Evolutionary conservation across 2,797 vertebrate genomes (phyloP).

Genomic region (Muscicapa comitata): DNA sequence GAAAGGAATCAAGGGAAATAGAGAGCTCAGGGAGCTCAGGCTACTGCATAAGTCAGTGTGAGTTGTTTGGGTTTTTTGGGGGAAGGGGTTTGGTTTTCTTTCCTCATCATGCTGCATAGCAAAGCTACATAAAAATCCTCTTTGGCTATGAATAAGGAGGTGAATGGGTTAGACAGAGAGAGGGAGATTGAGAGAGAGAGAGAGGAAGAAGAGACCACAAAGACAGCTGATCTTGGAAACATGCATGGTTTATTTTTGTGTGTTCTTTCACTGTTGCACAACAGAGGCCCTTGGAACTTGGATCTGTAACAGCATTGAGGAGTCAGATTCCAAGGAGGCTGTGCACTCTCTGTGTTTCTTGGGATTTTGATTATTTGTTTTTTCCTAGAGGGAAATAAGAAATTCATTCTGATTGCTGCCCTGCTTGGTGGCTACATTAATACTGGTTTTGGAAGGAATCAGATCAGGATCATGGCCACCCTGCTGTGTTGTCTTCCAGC

Average conservation of each 20-base stretch:
- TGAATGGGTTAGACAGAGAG: no score
- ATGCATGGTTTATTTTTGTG: conserved; percentile 31
- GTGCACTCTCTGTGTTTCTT: neutral
- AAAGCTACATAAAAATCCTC: neutral
- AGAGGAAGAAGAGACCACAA: neutral
- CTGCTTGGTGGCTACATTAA: neutral
- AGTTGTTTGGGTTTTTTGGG: neutral
- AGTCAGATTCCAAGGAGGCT: neutral
- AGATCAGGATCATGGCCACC: neutral
- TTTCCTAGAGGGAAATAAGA: neutral
- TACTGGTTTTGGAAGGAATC: neutral
- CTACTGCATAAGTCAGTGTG: neutral
- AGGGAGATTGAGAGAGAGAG: neutral
- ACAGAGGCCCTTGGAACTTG: conserved; percentile 46
- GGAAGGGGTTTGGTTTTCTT: neutral
- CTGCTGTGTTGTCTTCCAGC: neutral
- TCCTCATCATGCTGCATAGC: neutral
- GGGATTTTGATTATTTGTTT: neutral
- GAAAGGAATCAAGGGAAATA: neutral
- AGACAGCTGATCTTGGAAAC: conserved; percentile 58
- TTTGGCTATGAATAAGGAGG: neutral
- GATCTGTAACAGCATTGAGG: neutral
- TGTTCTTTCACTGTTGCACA: conserved; percentile 23
- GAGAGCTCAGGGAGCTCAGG: neutral
- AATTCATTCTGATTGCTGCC: neutral